Percentiles rank a stretch among this genome's conserved stretches.
Conservation (phyloP, 2,797 vertebrate species). For the Sebastes trivittatus region DNA sequence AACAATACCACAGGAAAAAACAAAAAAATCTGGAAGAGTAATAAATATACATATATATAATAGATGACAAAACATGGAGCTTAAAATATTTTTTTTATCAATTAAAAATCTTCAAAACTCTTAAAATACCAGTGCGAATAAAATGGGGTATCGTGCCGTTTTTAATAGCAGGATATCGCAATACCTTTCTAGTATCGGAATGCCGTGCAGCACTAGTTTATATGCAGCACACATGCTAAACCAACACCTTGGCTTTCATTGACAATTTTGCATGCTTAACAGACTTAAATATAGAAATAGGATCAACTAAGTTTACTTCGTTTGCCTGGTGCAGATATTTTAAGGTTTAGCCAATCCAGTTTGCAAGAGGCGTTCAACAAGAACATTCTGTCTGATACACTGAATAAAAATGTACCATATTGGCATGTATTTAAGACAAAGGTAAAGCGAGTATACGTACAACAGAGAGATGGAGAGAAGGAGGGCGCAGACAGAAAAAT, state of each 20-base stretch:
- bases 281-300: neutral
- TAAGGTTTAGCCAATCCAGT: conserved; percentile 1
- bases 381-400: neutral
- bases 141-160: too few species aligned
- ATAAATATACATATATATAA: too few species aligned
- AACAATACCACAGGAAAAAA: too few species aligned
- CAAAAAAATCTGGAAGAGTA: too few species aligned
- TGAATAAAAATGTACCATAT: neutral
- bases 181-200: too few species aligned
- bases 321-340: neutral
- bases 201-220: neutral
- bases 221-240: neutral
- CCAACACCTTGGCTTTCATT: neutral
- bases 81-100: too few species aligned
- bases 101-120: too few species aligned
- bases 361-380: neutral
- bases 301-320: neutral
- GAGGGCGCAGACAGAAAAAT: conserved; percentile 9
- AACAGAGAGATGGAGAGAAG: neutral
- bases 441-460: neutral
- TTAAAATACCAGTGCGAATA: too few species aligned
- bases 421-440: conserved; percentile 1
- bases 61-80: too few species aligned
- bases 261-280: neutral
- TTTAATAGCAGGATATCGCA: too few species aligned